A percentile compares a stretch with the other conserved stretches of the same genome.
Evolutionary conservation across 2,888 invertebrate genomes (phyloP).

Genomic region (Ophion costatus): DNA sequence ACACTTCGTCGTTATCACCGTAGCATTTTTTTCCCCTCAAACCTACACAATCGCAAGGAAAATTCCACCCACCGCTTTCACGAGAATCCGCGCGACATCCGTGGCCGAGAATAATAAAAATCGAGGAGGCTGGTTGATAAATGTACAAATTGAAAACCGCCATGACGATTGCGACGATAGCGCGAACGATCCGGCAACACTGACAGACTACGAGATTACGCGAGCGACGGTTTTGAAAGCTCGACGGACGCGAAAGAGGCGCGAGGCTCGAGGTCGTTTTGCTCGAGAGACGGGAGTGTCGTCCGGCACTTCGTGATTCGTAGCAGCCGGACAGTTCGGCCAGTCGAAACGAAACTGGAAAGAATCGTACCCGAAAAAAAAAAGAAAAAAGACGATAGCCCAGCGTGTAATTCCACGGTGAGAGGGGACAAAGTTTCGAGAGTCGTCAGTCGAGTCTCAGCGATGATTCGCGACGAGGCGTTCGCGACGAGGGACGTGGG

Average conservation of each 20-base stretch:
- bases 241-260: too few relatives aligned
- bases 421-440: background rate
- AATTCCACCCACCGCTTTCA: too few relatives aligned
- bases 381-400: too few relatives aligned
- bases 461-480: background rate
- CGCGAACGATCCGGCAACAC: slow-evolving; percentile 49
- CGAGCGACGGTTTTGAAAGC: slow-evolving; percentile 29
- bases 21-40: background rate
- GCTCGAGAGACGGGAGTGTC: slow-evolving; percentile 57
- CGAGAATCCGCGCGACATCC: background rate
- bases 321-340: slow-evolving; percentile 22
- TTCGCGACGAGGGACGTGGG: background rate
- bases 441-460: background rate
- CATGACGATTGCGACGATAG: slow-evolving; percentile 33
- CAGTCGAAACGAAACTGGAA: slow-evolving; percentile 18
- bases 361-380: background rate
- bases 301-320: slow-evolving; percentile 44
- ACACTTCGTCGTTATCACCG: background rate
- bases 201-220: slow-evolving; percentile 63
- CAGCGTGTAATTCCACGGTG: background rate
- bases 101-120: background rate
- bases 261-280: slow-evolving; percentile 46
- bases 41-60: too few relatives aligned
- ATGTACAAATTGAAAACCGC: slow-evolving; percentile 17
- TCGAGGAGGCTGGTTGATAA: background rate